Percentiles rank a stretch among this genome's conserved stretches.
Evolutionary conservation across 2,797 vertebrate genomes (phyloP).

Genomic region (Strix occidentalis): DNA sequence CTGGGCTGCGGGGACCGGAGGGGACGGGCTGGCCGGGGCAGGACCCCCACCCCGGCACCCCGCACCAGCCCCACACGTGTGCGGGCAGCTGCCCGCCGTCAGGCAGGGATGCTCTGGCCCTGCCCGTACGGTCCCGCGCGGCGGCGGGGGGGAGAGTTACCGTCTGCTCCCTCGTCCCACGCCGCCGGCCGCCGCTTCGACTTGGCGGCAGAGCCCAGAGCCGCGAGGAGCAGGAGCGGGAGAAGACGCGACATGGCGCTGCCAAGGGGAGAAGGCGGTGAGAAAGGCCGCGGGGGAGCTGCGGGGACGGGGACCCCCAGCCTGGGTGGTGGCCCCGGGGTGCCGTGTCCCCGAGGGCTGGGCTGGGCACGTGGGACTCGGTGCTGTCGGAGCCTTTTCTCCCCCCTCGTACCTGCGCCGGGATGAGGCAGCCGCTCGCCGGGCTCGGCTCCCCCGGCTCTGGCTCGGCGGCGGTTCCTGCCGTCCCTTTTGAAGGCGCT

Average conservation of each 20-base stretch:
- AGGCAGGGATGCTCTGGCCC: not conserved
- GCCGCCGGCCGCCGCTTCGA: slow-evolving; percentile 66
- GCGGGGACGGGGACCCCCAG: too few relatives aligned
- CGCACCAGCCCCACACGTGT: rapidly evolving
- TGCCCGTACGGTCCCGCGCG: not conserved
- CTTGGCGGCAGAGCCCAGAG: slow-evolving; percentile 67
- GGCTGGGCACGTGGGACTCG: not conserved
- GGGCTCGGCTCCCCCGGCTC: not conserved
- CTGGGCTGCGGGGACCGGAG: slow-evolving; percentile 56
- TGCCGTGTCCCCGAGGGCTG: rapidly evolving
- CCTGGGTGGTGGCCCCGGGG: rapidly evolving
- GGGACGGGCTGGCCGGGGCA: not conserved
- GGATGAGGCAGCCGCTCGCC: not conserved
- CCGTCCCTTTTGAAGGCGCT: not conserved
- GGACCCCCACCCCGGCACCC: not conserved
- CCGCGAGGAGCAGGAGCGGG: slow-evolving; percentile 60
- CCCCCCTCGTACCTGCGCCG: not conserved
- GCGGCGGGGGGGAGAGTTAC: slow-evolving; percentile 36
- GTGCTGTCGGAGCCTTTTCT: not conserved
- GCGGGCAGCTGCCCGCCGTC: not conserved
- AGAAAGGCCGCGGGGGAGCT: not conserved
- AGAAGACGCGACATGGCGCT: slow-evolving; percentile 25
- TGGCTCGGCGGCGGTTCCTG: not conserved
- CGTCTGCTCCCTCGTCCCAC: slow-evolving; percentile 73
- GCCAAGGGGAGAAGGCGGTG: not conserved